Base-by-base conservation (phyloP, 2,888 invertebrate genomes). In the Rhingia rostrata region DNA sequence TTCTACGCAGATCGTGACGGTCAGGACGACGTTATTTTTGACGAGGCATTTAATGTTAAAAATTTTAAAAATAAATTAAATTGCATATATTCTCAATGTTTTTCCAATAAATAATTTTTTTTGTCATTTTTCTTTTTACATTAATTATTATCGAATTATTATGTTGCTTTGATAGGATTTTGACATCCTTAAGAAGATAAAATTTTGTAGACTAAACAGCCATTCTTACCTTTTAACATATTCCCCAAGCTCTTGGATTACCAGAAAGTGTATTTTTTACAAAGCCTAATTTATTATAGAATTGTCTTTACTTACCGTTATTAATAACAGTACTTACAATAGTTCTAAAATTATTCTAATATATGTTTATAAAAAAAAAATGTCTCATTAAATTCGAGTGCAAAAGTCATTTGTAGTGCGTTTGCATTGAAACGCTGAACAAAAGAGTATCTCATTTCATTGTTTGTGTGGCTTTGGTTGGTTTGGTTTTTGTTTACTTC, bases 381-480 rank as follows among this genome's bases (percentile, higher is more conserved):
- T 60, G 49, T 64, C 66, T 73, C 54, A 33, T 70, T 84, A 84
- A 80, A 74, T 79, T 84, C 83, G 83, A 79, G 74, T 84, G 69
- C 69, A 74, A 74, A 74, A 64, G 32, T 45, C 69, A 45, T 64
- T 75, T 43, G 74, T 37, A 41, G 43, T 7, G 37, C 58, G 51
- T 49, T 61, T 61, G 2, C 39, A 14, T 4, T 61, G 6, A 12
- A 45, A 53, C 73, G 58, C 73, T 69, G 54, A 56, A 49, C 70
- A 63, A 60, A 49, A 49, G 43, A 22, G 22, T 22, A 22, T 22
- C 22, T 41, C 22, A n/a, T 49, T 51, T 66, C 35, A 32, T 43
- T 53, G 6, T 53, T 66, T 80, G 14, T 64, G 47, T 47, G 53
- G 39, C 56, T 64, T 47, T 64, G 32, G 47, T 64, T 74, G 22